Conservation (phyloP, 2,888 invertebrate genomes). For the Tenthredo mesomela region DNA sequence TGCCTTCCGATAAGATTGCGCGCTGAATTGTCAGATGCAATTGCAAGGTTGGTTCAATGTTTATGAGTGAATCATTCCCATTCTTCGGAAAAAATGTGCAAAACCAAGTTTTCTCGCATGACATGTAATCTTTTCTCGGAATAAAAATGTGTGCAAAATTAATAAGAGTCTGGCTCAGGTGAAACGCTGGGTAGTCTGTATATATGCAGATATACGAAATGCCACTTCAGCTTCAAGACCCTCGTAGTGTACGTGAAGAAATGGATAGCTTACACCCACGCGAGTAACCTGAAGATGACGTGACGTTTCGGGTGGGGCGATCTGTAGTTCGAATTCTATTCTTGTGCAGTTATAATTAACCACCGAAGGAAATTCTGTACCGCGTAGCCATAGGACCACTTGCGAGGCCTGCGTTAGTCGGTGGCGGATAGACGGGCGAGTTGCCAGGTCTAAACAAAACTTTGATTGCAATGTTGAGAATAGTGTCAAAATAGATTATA, state of each 20-base stretch:
- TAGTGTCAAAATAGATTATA: slow-evolving; percentile 28
- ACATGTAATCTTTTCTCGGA: neutral
- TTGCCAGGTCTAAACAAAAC: neutral
- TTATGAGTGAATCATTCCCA: too few relatives aligned
- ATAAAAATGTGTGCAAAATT: neutral
- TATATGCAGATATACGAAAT: neutral
- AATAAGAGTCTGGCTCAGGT: neutral
- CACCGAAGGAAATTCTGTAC: slow-evolving; percentile 19
- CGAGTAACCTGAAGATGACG: neutral
- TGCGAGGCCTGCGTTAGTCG: slow-evolving; percentile 23
- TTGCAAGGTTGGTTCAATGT: too few relatives aligned
- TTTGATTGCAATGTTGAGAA: slow-evolving; percentile 7
- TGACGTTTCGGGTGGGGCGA: slow-evolving; percentile 21
- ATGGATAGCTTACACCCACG: slow-evolving; percentile 16
- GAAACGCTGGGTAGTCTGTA: neutral
- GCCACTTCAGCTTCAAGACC: neutral
- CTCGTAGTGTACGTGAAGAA: neutral
- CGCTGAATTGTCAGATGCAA: too few relatives aligned
- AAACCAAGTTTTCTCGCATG: neutral
- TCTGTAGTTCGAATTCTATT: slow-evolving; percentile 44
- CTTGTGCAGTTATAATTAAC: slow-evolving; percentile 44
- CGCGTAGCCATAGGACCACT: slow-evolving; percentile 38
- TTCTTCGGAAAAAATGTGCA: neutral
- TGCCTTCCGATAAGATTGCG: too few relatives aligned
- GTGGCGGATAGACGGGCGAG: slow-evolving; percentile 26